Conservation (phyloP, 2,797 vertebrate genomes). For the Falco berigora region DNA sequence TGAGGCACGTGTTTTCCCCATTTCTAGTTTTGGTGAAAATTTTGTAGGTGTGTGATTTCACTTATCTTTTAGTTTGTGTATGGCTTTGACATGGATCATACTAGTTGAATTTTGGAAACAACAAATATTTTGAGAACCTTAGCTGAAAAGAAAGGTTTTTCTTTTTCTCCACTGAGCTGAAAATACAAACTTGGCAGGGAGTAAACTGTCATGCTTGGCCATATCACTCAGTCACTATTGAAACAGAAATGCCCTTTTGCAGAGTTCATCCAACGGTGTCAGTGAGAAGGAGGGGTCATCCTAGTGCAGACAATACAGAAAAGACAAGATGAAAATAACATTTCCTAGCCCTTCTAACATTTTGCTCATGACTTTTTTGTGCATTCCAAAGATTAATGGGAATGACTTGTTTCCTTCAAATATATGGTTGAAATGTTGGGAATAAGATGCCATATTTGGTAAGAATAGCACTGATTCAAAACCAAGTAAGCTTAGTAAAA, state of each 20-base stretch:
- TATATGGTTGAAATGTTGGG: background rate
- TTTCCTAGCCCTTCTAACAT: background rate
- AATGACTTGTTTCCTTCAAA: background rate
- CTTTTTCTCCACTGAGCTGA: conserved; percentile 7
- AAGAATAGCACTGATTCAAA: background rate
- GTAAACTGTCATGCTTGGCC: background rate
- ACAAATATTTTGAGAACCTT: conserved; percentile 9
- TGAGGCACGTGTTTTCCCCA: background rate
- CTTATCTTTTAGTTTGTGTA: background rate
- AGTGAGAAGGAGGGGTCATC: background rate
- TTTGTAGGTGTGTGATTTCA: background rate
- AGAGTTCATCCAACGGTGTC: background rate
- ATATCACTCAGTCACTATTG: background rate
- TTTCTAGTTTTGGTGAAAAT: background rate
- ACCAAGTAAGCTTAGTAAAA: background rate
- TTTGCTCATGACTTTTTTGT: background rate
- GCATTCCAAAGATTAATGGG: background rate
- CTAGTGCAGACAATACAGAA: background rate
- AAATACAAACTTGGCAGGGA: background rate
- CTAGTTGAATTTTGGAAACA: background rate
- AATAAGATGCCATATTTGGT: background rate
- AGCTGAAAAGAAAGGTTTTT: background rate
- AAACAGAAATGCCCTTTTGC: conserved; percentile 9
- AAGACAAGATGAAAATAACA: background rate
- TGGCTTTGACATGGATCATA: background rate